Percentiles rank a stretch among this genome's conserved stretches.
phyloP scores from a whole-genome alignment of 2,888 invertebrate genomes.

The Pseudoips prasinana region DNA sequence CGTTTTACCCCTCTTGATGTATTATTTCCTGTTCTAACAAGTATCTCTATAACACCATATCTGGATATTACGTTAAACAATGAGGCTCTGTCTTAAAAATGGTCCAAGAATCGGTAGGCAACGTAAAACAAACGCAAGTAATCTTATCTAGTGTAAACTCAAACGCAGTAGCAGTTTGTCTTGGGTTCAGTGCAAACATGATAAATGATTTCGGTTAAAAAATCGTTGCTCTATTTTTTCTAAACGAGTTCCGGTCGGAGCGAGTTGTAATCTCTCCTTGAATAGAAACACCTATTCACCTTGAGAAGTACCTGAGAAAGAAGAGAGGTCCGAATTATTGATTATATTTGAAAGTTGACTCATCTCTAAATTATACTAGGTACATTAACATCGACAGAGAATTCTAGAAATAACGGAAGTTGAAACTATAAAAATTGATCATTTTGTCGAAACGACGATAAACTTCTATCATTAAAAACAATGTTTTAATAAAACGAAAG shows the following conservation, averaged over 20 bases:
- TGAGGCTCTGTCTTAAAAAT: slow-evolving; percentile 73
- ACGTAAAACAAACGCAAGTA: slow-evolving; percentile 74
- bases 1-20: slow-evolving; percentile 27
- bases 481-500: slow-evolving; percentile 72
- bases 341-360: slow-evolving; percentile 37
- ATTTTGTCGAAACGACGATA: slow-evolving; percentile 30
- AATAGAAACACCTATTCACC: slow-evolving; percentile 80
- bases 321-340: slow-evolving; percentile 75
- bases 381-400: slow-evolving; percentile 2
- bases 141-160: slow-evolving; percentile 79
- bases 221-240: slow-evolving; percentile 72
- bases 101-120: slow-evolving; percentile 72
- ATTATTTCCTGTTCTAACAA: slow-evolving; percentile 50
- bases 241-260: slow-evolving; percentile 76
- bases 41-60: slow-evolving; percentile 52
- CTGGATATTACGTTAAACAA: slow-evolving; percentile 63
- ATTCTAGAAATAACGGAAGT: slow-evolving; percentile 17
- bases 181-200: slow-evolving; percentile 78
- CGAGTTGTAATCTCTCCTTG: slow-evolving; percentile 68
- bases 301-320: slow-evolving; percentile 81
- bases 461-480: slow-evolving; percentile 66
- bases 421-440: slow-evolving; percentile 24
- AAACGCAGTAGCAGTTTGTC: slow-evolving; percentile 80
- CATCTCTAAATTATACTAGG: slow-evolving; percentile 10
- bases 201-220: slow-evolving; percentile 79